Evolutionary conservation across 2,797 vertebrate genomes (phyloP).

Genomic region (Poeciliopsis presidionis): DNA sequence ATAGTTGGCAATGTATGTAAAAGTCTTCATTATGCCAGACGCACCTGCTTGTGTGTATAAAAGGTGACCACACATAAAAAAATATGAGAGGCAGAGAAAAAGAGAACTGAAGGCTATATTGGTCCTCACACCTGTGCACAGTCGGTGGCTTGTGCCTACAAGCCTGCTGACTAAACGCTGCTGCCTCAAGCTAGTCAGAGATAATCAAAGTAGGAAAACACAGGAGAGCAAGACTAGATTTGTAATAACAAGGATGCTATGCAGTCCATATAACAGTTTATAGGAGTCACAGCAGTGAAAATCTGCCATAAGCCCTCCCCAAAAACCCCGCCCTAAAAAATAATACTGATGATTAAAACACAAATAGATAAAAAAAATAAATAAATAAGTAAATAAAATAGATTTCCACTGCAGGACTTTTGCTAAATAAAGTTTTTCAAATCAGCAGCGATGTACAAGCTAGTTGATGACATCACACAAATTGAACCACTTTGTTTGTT

Average conservation of each 20-base stretch:
- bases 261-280: neutral
- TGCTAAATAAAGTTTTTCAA: neutral
- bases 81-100: neutral
- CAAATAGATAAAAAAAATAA: neutral
- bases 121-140: neutral
- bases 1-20: neutral
- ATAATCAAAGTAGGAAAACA: neutral
- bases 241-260: neutral
- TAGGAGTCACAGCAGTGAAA: neutral
- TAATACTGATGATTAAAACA: neutral
- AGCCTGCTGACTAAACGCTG: neutral
- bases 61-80: neutral
- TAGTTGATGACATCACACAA: neutral
- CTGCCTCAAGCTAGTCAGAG: neutral
- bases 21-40: neutral
- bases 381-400: neutral
- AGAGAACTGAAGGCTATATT: neutral
- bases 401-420: neutral
- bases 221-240: neutral
- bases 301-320: neutral
- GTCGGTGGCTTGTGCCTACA: neutral
- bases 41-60: neutral
- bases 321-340: neutral
- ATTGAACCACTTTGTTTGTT: neutral
- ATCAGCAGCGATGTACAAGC: neutral